Conservation (phyloP, 1,140 invertebrate genomes). For the Drosophila hydei region DNA sequence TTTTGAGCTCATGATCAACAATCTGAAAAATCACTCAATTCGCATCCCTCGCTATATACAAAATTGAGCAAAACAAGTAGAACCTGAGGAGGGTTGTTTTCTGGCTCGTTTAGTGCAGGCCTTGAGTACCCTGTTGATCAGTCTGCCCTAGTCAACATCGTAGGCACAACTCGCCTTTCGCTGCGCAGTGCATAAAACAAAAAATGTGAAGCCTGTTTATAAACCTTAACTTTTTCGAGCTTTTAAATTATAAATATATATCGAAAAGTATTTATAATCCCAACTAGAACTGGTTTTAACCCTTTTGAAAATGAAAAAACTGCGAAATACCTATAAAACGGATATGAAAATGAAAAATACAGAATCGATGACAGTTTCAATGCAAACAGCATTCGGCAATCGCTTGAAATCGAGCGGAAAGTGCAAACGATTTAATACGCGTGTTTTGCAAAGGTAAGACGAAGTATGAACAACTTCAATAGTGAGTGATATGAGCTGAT, state of each 20-base stretch:
- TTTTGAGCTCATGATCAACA: too few relatives aligned
- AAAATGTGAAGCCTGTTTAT: background rate
- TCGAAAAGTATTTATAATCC: constrained; percentile 34
- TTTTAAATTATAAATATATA: background rate
- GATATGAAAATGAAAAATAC: constrained; percentile 27
- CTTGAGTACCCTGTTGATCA: constrained; percentile 45
- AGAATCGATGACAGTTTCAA: constrained; percentile 12
- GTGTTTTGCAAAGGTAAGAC: constrained; percentile 51
- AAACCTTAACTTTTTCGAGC: background rate
- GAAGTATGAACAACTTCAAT: background rate
- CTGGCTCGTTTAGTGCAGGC: background rate
- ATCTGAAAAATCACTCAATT: background rate
- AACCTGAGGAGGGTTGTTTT: constrained; percentile 27
- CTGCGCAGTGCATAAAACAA: background rate
- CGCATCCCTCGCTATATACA: background rate
- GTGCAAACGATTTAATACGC: constrained; percentile 19
- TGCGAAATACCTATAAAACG: constrained; percentile 27
- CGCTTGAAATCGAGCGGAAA: constrained; percentile 6
- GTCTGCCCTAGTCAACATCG: constrained; percentile 38
- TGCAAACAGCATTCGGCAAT: constrained; percentile 10
- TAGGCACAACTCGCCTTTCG: constrained; percentile 7
- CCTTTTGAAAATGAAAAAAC: constrained; percentile 2
- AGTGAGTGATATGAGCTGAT: too few relatives aligned
- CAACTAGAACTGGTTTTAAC: too few relatives aligned
- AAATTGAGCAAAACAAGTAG: background rate